A percentile compares a stretch with the other conserved stretches of the same genome.
Evolutionary conservation across 2,797 vertebrate species (phyloP).

Genomic region (Caiman crocodilus): DNA sequence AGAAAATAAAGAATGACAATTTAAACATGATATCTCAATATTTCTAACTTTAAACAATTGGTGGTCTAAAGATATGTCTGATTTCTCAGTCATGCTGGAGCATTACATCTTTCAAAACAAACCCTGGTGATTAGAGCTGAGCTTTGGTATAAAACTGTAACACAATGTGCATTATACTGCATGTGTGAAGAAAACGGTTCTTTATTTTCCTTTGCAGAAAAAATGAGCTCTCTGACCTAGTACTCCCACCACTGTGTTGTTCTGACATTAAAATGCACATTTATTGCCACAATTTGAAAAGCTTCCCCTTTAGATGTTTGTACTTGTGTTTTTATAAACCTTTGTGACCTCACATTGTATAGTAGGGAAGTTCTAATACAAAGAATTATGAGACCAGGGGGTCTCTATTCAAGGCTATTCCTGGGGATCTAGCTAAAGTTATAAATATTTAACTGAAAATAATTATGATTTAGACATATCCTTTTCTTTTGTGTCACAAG

Average conservation of each 20-base stretch:
- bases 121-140: background rate
- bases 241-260: background rate
- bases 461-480: background rate
- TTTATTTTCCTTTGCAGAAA: background rate
- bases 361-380: background rate
- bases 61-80: background rate
- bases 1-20: background rate
- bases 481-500: background rate
- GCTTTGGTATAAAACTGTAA: background rate
- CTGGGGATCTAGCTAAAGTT: constrained; percentile 2
- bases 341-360: background rate
- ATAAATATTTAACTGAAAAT: constrained; percentile 48
- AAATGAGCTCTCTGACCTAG: background rate
- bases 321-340: constrained; percentile 22
- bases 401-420: constrained; percentile 46
- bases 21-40: background rate
- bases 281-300: background rate
- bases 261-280: constrained; percentile 29
- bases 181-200: background rate
- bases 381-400: constrained; percentile 21
- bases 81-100: background rate
- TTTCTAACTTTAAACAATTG: background rate
- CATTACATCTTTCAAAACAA: background rate
- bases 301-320: constrained; percentile 11
- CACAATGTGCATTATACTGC: background rate